Conservation (phyloP, 2,888 invertebrate genomes). For the Meiosimyza platycephala region DNA sequence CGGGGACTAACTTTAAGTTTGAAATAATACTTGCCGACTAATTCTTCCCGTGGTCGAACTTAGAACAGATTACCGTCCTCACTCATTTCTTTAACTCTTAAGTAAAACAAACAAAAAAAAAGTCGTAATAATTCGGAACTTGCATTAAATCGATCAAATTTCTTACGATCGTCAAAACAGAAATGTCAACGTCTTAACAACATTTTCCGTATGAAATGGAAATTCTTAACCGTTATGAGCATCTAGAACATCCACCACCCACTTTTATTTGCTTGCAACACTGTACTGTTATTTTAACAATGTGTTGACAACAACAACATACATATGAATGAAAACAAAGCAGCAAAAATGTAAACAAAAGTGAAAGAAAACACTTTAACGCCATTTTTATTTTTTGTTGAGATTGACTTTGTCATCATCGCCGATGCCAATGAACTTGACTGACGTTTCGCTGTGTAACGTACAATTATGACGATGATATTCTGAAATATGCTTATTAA, state of each 20-base stretch:
- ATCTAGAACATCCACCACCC: background rate
- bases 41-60: no score
- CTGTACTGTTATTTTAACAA: background rate
- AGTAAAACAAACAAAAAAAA: no score
- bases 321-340: background rate
- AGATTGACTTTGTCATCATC: constrained; percentile 35
- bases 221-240: no score
- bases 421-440: constrained; percentile 34
- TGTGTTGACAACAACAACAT: constrained; percentile 1
- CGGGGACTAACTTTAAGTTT: no score
- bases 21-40: no score
- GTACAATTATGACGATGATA: background rate
- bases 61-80: no score
- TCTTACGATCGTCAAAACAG: no score
- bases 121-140: no score
- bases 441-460: constrained; percentile 37
- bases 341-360: background rate
- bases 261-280: background rate
- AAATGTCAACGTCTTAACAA: no score
- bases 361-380: constrained; percentile 9
- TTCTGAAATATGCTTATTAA: constrained; percentile 11
- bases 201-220: no score
- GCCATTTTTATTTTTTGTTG: constrained; percentile 33
- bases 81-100: no score
- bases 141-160: no score